Percentiles rank a stretch among this genome's conserved stretches.
These are phyloP conservation scores for Drosophila monieri DNA, from an alignment of 2,888 invertebrate species.

Conservation along the genomic window DNA sequence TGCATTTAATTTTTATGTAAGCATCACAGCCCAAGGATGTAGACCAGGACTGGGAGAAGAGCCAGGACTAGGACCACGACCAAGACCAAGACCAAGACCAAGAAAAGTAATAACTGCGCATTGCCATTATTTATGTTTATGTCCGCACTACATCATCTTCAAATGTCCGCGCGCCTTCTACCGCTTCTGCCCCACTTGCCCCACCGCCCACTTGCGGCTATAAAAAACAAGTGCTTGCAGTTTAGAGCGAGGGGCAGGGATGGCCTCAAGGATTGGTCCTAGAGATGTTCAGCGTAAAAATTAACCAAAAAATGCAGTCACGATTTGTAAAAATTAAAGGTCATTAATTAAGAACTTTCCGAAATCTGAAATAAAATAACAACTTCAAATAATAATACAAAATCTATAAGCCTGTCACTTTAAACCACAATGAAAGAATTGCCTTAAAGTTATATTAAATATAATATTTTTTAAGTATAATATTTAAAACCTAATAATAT, in stretches of 20 bases:
- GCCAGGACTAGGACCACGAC: constrained; percentile 16
- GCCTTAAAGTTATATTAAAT: no score
- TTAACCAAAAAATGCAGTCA: neutral
- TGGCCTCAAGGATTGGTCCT: constrained; percentile 1
- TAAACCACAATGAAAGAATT: no score
- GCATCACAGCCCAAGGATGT: constrained; percentile 51
- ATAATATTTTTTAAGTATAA: neutral
- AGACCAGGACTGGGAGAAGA: constrained; percentile 40
- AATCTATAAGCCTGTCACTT: neutral
- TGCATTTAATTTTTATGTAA: constrained; percentile 72
- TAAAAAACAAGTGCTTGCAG: constrained; percentile 71
- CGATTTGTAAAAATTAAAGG: neutral
- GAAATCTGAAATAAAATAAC: neutral
- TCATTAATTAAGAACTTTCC: neutral
- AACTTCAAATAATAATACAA: neutral
- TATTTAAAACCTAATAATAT: neutral
- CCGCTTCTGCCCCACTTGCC: constrained; percentile 4
- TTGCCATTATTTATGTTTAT: constrained; percentile 80
- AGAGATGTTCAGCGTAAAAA: constrained; percentile 9
- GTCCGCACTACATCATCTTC: constrained; percentile 77
- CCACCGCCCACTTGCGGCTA: constrained; percentile 48
- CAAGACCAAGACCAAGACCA: constrained; percentile 28
- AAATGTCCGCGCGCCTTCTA: constrained; percentile 62
- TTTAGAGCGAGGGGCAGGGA: neutral
- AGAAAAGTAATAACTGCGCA: constrained; percentile 77